phyloP scores from a whole-genome alignment of 2,113 vertebrate genomes.

The Sinosuthora webbiana region DNA sequence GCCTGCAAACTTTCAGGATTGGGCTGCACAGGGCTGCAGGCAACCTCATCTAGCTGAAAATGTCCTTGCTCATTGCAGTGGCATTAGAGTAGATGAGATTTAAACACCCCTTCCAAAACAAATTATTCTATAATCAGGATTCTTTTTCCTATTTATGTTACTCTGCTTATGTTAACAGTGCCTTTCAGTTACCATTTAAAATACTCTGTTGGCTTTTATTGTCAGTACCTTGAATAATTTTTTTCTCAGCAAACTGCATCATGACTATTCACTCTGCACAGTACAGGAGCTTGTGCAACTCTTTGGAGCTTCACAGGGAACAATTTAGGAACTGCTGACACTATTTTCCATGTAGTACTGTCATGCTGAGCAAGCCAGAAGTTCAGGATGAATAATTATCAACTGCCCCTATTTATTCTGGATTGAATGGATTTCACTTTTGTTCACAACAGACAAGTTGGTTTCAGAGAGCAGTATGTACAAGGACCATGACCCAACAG shows the following conservation, averaged over 20 bases:
- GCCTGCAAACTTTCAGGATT: not conserved
- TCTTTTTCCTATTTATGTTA: not conserved
- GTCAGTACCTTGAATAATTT: not conserved
- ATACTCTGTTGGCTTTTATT: not conserved
- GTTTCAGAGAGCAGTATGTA: not conserved
- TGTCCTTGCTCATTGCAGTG: not conserved
- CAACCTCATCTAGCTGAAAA: not conserved
- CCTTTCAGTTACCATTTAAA: not conserved
- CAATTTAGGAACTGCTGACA: not conserved
- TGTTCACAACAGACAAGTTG: not conserved
- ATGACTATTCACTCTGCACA: not conserved
- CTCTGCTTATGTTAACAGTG: not conserved
- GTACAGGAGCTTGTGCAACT: not conserved
- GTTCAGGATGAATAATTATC: not conserved
- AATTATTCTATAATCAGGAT: not conserved
- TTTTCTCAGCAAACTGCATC: not conserved
- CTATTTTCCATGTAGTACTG: not conserved
- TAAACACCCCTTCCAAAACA: not conserved
- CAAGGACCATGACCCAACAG: not conserved
- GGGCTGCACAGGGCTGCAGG: not conserved
- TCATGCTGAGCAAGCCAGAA: not conserved
- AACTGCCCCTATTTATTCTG: not conserved
- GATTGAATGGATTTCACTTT: not conserved
- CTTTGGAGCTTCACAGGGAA: not conserved
- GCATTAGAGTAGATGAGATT: not conserved